Conservation (phyloP, 2,113 vertebrate species). For the Periophthalmodon schlosseri region DNA sequence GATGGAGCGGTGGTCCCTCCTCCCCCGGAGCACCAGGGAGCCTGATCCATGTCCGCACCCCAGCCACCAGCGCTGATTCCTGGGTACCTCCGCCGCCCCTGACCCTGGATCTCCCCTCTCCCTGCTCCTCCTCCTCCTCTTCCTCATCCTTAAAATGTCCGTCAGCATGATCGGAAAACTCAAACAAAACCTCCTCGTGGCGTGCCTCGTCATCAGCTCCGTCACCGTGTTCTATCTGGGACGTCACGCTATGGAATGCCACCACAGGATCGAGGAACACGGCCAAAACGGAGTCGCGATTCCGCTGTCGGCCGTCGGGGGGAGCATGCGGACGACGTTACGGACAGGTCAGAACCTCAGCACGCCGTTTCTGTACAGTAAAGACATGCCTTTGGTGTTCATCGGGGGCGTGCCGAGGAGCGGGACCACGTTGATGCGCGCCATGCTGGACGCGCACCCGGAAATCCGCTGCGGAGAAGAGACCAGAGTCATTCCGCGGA, state of each 20-base stretch:
- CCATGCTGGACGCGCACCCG: slow-evolving; percentile 95
- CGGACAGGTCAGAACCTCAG: slow-evolving; percentile 70
- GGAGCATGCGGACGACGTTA: slow-evolving; percentile 69
- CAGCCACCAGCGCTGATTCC: slow-evolving; percentile 65
- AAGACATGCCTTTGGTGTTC: slow-evolving; percentile 97
- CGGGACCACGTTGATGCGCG: slow-evolving; percentile 94
- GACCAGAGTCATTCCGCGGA: slow-evolving; percentile 92
- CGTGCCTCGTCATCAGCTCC: slow-evolving; percentile 93
- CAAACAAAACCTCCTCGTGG: slow-evolving; percentile 93
- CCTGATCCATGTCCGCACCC: slow-evolving; percentile 56
- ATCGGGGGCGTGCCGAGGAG: slow-evolving; percentile 95
- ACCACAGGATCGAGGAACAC: slow-evolving; percentile 88
- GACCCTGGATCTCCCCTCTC: slow-evolving; percentile 8
- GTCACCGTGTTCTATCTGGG: slow-evolving; percentile 94
- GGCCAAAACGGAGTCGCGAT: slow-evolving; percentile 64
- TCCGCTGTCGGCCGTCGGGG: slow-evolving; percentile 62
- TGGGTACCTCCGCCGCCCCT: slow-evolving; percentile 27
- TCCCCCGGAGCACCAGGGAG: slow-evolving; percentile 64
- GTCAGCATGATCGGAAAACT: slow-evolving; percentile 91
- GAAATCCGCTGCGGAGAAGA: slow-evolving; percentile 94
- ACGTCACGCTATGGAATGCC: slow-evolving; percentile 95
- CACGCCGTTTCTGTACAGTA: slow-evolving; percentile 85
- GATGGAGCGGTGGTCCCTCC: slow-evolving; percentile 74
- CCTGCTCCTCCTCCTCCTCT: slow-evolving; percentile 15
- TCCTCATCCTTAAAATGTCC: slow-evolving; percentile 18